Conservation (phyloP, 2,113 vertebrate genomes). For the Odontophorus gujanensis region DNA sequence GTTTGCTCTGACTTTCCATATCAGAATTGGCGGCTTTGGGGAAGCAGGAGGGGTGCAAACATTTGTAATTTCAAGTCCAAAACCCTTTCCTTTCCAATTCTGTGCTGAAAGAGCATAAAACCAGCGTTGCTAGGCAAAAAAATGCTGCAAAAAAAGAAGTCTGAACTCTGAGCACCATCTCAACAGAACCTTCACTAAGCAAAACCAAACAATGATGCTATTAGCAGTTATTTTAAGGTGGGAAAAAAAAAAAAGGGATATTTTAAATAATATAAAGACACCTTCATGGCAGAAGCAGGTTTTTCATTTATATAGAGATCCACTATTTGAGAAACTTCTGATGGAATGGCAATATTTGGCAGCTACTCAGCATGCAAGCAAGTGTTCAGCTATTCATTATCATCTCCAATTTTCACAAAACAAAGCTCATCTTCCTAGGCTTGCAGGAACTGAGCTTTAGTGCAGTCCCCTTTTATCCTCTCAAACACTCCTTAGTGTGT, state of each 20-base stretch:
- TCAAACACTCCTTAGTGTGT: neutral
- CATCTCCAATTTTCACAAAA: constrained; percentile 13
- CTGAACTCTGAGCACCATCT: neutral
- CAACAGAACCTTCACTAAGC: neutral
- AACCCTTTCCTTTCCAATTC: neutral
- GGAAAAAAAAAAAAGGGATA: neutral
- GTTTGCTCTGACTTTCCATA: constrained; percentile 53
- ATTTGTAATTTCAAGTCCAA: neutral
- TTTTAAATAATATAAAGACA: neutral
- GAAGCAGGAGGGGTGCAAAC: neutral
- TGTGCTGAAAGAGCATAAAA: neutral
- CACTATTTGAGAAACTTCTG: neutral
- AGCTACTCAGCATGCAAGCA: constrained; percentile 4
- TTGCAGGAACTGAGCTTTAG: neutral
- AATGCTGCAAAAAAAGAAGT: neutral
- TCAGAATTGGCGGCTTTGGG: neutral
- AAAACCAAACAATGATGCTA: neutral
- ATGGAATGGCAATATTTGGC: constrained; percentile 25
- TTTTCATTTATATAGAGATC: constrained; percentile 9
- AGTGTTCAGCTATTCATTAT: neutral
- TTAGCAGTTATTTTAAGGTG: neutral
- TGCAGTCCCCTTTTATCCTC: neutral
- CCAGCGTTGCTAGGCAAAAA: neutral
- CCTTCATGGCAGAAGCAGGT: neutral
- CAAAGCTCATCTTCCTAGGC: neutral